These are phyloP conservation scores for Enteromius paludinosus DNA, from an alignment of 2,797 vertebrate genomes.

Conservation along the genomic window DNA sequence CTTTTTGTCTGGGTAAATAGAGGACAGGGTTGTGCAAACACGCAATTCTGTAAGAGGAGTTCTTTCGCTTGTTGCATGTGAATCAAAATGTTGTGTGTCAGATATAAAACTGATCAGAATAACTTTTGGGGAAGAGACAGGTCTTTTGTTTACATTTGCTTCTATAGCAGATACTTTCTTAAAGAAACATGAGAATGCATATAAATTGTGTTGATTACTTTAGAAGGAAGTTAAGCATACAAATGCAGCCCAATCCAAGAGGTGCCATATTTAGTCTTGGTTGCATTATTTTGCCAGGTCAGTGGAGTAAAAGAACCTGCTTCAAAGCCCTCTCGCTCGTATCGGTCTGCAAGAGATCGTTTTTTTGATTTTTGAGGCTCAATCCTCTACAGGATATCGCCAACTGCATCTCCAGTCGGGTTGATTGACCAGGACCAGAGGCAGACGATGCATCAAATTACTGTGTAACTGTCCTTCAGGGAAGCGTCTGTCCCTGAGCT, in stretches of 20 bases:
- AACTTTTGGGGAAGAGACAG: neutral
- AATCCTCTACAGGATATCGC: conserved; percentile 61
- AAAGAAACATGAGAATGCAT: neutral
- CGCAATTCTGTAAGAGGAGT: neutral
- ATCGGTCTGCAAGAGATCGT: conserved; percentile 45
- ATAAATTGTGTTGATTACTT: conserved; percentile 18
- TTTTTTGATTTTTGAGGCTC: conserved; percentile 59
- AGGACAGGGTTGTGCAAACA: conserved; percentile 30
- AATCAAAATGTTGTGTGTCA: conserved; percentile 14
- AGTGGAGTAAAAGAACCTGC: neutral
- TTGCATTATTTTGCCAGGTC: conserved; percentile 13
- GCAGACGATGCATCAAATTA: conserved; percentile 72
- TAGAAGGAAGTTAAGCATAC: neutral
- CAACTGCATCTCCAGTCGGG: conserved; percentile 59
- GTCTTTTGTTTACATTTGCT: conserved; percentile 15
- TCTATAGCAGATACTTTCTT: conserved; percentile 10
- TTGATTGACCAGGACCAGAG: conserved; percentile 64
- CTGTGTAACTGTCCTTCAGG: conserved; percentile 68
- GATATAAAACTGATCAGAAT: conserved; percentile 13
- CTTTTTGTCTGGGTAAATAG: conserved; percentile 42
- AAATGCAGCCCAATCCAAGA: neutral
- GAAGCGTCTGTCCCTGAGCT: conserved; percentile 66
- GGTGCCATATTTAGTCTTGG: conserved; percentile 11
- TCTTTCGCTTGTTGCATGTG: conserved; percentile 30
- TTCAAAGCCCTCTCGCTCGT: conserved; percentile 3